phyloP scores from a whole-genome alignment of 1,140 invertebrate genomes.

The Tetramorium simillimum region DNA sequence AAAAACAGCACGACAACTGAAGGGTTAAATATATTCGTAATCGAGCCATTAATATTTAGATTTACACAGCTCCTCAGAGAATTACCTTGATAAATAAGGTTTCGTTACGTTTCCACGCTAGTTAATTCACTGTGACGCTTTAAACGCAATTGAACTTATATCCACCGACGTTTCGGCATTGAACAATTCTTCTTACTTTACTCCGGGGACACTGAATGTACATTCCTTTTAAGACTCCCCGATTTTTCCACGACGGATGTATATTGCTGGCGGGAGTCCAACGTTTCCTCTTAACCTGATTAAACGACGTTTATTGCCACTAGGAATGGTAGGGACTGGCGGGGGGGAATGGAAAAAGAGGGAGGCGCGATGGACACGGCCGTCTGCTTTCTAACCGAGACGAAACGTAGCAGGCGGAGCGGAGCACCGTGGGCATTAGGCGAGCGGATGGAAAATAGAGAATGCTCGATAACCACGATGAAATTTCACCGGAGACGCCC shows the following conservation, averaged over 20 bases:
- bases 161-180: neutral
- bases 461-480: constrained; percentile 41
- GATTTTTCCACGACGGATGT: constrained; percentile 31
- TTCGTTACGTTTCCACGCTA: too few species aligned
- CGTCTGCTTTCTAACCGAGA: constrained; percentile 24
- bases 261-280: constrained; percentile 56
- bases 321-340: constrained; percentile 11
- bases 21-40: neutral
- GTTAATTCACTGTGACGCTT: neutral
- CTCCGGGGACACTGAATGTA: neutral
- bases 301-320: constrained; percentile 73
- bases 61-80: neutral
- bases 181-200: neutral
- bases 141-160: neutral
- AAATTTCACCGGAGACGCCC: constrained; percentile 33
- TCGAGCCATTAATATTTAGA: neutral
- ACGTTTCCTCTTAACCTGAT: constrained; percentile 73
- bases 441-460: constrained; percentile 42
- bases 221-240: neutral
- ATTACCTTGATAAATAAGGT: neutral
- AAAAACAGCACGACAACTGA: too few species aligned
- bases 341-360: constrained; percentile 26
- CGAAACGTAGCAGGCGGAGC: neutral
- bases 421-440: neutral
- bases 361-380: neutral